These are phyloP conservation scores for Pycnonotus jocosus DNA, from an alignment of 2,113 vertebrate genomes.

Conservation along the genomic window DNA sequence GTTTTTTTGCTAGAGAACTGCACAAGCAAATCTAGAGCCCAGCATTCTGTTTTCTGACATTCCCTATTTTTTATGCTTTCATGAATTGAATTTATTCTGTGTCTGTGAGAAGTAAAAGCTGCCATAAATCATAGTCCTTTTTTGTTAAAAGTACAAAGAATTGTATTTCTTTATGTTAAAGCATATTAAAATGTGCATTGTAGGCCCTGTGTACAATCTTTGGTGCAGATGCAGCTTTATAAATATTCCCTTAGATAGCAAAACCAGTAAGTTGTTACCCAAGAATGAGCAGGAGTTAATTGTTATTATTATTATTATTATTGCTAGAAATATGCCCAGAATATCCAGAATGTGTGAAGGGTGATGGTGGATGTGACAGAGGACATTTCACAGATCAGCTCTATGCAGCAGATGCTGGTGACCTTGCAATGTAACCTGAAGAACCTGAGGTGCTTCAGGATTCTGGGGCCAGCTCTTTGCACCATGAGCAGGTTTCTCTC, in stretches of 20 bases:
- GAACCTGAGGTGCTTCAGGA: not conserved
- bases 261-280: not conserved
- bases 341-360: not conserved
- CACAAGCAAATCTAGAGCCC: not conserved
- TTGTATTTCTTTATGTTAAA: not conserved
- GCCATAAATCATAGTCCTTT: not conserved
- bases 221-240: not conserved
- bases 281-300: not conserved
- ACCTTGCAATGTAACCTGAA: not conserved
- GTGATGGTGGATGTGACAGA: not conserved
- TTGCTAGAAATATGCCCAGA: not conserved
- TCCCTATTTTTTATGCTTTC: not conserved
- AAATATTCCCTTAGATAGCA: not conserved
- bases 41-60: not conserved
- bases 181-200: not conserved
- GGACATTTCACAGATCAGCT: accelerated
- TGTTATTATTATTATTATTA: not conserved
- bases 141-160: not conserved
- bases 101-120: not conserved
- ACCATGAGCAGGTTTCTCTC: not conserved
- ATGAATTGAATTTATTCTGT: not conserved
- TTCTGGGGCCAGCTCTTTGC: not conserved
- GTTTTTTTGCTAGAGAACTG: not conserved
- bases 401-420: not conserved
- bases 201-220: accelerated